phyloP scores from a whole-genome alignment of 2,888 invertebrate genomes.

The Ceramica pisi region DNA sequence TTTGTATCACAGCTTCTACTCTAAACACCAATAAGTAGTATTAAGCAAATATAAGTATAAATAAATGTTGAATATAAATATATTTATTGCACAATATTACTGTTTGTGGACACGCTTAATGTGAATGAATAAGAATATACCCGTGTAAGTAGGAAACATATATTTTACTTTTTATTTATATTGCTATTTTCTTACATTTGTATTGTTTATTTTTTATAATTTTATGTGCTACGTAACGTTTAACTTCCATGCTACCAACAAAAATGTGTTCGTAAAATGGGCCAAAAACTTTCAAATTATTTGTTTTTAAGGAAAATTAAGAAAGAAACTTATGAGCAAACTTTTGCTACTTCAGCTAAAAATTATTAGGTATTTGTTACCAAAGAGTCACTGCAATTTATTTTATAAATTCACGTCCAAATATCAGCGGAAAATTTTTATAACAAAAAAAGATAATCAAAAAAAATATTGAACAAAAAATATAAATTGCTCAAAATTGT shows the following conservation, averaged over 20 bases:
- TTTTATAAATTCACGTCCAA: constrained; percentile 20
- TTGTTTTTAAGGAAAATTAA: not conserved
- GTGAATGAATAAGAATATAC: not conserved
- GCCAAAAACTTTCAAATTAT: not conserved
- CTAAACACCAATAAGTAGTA: constrained; percentile 23
- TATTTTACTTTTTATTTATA: constrained; percentile 19
- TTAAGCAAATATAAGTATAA: constrained; percentile 23
- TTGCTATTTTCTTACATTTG: constrained; percentile 15
- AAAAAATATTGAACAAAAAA: constrained; percentile 24
- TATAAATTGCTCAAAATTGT: constrained; percentile 62
- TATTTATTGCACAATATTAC: constrained; percentile 47
- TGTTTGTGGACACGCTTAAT: constrained; percentile 23
- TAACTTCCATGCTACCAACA: not conserved
- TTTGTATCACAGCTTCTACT: constrained; percentile 46
- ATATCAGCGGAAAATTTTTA: not conserved
- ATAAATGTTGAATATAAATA: constrained; percentile 26
- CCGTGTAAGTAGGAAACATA: not conserved
- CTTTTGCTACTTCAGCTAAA: not conserved
- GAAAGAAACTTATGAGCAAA: no score
- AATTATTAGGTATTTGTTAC: not conserved
- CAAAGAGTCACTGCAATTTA: constrained; percentile 28
- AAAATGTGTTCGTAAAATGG: not conserved
- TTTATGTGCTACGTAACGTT: constrained; percentile 7
- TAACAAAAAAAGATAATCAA: constrained; percentile 1
- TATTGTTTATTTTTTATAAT: not conserved